A percentile compares a stretch with the other conserved stretches of the same genome.
phyloP scores from a whole-genome alignment of 2,888 invertebrate genomes.

The Spilarctia lutea region DNA sequence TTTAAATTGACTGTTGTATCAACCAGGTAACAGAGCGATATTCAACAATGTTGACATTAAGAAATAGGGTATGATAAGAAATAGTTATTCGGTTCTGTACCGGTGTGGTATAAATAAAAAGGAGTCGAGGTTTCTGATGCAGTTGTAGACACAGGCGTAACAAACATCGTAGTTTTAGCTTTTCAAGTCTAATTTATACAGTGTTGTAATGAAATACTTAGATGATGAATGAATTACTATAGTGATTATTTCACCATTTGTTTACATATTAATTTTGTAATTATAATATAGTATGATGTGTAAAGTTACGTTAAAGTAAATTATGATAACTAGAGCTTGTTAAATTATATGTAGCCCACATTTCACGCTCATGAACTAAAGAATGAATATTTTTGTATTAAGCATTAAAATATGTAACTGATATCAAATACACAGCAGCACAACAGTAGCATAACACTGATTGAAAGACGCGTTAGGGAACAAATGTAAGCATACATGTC shows the following conservation, averaged over 20 bases:
- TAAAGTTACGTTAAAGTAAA: not conserved
- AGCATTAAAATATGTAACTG: not conserved
- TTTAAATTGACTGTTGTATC: not conserved
- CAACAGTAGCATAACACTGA: no score
- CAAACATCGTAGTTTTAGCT: not conserved
- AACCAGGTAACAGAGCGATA: not conserved
- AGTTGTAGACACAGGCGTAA: not conserved
- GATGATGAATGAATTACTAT: not conserved
- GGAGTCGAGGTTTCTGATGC: not conserved
- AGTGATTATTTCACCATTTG: not conserved
- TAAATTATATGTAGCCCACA: not conserved
- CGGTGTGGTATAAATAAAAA: not conserved
- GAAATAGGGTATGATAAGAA: not conserved
- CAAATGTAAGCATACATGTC: not conserved
- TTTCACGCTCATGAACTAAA: not conserved
- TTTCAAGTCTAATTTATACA: not conserved
- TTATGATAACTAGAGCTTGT: constrained; percentile 1
- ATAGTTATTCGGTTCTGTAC: no score
- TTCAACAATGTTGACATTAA: not conserved
- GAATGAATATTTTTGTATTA: not conserved
- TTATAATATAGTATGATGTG: not conserved
- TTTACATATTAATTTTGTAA: not conserved
- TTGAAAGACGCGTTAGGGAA: not conserved
- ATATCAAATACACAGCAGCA: not conserved
- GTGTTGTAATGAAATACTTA: not conserved